These are phyloP conservation scores for Byasa hedistus DNA, from an alignment of 2,888 invertebrate species.

Conservation along the genomic window DNA sequence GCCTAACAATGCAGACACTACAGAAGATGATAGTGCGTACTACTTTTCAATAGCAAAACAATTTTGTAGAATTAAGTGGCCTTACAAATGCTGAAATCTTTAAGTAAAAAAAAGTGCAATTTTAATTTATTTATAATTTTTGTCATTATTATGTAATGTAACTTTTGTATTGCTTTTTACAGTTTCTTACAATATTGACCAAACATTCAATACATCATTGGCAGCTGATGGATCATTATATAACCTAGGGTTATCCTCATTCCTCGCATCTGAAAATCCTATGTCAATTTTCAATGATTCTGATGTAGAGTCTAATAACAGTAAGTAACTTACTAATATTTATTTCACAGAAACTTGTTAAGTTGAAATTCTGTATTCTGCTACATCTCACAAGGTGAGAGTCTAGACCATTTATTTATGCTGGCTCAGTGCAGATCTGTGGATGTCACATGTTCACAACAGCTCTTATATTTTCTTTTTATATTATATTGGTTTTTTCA, in stretches of 20 bases:
- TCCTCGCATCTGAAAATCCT: constrained; percentile 65
- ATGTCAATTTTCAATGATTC: constrained; percentile 61
- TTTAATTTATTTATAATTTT: too few species aligned
- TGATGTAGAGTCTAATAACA: constrained; percentile 46
- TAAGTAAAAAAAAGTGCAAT: too few species aligned
- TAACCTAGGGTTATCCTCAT: constrained; percentile 70
- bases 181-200: constrained; percentile 74
- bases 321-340: constrained; percentile 36
- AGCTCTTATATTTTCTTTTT: too few species aligned
- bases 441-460: too few species aligned
- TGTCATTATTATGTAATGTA: not conserved
- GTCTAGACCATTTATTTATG: too few species aligned
- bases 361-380: too few species aligned
- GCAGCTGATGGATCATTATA: constrained; percentile 70
- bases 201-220: constrained; percentile 70
- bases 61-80: not conserved
- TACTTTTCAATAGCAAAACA: not conserved
- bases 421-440: too few species aligned
- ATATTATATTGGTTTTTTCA: too few species aligned
- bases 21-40: constrained; percentile 53
- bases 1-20: constrained; percentile 75
- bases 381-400: too few species aligned
- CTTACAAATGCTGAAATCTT: too few species aligned
- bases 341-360: too few species aligned
- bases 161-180: constrained; percentile 30